Evolutionary conservation across 2,113 vertebrate genomes (phyloP).

Genomic region (Sinocyclocheilus maitianheensis): DNA sequence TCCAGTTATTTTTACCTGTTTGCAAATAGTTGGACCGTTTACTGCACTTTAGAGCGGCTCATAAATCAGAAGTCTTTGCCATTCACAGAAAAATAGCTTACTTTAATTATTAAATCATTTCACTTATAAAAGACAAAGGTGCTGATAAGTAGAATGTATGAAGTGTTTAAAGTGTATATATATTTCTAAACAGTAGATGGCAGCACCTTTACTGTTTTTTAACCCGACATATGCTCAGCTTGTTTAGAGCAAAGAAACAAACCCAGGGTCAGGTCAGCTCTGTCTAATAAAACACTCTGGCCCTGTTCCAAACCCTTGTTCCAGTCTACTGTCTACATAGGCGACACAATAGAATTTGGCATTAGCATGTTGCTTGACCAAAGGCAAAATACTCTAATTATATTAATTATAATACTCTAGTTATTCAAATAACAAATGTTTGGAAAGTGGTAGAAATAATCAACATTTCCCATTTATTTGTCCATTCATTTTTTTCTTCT

Average conservation of each 20-base stretch:
- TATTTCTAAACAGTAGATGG: not conserved
- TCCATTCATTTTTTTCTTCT: too few relatives aligned
- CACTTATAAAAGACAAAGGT: not conserved
- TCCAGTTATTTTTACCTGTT: too few relatives aligned
- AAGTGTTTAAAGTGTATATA: not conserved
- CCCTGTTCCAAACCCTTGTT: not conserved
- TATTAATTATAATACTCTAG: too few relatives aligned
- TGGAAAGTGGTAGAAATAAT: not conserved
- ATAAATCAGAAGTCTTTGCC: too few relatives aligned
- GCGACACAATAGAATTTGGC: not conserved
- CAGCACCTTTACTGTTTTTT: conserved; percentile 3
- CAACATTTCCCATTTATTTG: not conserved
- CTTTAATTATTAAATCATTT: not conserved
- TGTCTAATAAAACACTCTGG: not conserved
- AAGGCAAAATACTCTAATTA: not conserved
- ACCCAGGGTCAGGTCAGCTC: not conserved
- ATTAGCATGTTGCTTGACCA: not conserved
- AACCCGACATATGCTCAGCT: not conserved
- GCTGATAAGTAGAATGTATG: not conserved
- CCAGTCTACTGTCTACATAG: not conserved
- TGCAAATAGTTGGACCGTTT: too few relatives aligned
- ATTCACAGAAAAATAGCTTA: too few relatives aligned
- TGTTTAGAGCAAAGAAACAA: not conserved
- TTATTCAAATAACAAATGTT: too few relatives aligned
- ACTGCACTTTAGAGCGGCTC: too few relatives aligned